These are phyloP conservation scores for Drosophila erecta DNA, from an alignment of 1,140 invertebrate species.

Conservation along the genomic window DNA sequence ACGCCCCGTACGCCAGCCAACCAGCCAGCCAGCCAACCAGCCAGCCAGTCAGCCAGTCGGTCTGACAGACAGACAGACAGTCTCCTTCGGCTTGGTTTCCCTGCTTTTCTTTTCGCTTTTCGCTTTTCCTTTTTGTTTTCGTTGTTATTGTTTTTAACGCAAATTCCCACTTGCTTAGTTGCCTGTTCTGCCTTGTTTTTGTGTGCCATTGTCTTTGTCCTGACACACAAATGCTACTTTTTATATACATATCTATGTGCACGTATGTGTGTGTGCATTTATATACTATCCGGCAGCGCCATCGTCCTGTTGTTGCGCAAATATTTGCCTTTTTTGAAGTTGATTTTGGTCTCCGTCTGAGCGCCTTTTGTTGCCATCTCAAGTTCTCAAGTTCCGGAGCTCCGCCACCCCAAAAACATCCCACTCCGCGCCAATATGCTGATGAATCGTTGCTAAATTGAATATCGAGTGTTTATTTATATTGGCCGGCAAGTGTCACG, in stretches of 20 bases:
- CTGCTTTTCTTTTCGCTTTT: conserved; percentile 20
- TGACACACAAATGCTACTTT: conserved; percentile 36
- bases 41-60: conserved; percentile 37
- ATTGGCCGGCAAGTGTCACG: conserved; percentile 60
- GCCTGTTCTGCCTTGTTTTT: conserved; percentile 53
- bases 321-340: conserved; percentile 82
- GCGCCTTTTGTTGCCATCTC: conserved; percentile 76
- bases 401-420: background rate
- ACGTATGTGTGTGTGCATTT: too few species aligned
- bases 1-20: conserved; percentile 61
- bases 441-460: conserved; percentile 76
- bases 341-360: conserved; percentile 74
- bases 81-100: conserved; percentile 20
- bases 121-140: conserved; percentile 47
- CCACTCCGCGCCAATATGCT: conserved; percentile 50
- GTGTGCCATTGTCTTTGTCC: conserved; percentile 62
- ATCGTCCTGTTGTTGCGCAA: conserved; percentile 65
- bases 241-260: background rate
- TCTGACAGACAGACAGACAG: conserved; percentile 49
- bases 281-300: conserved; percentile 2
- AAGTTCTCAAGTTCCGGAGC: conserved; percentile 24
- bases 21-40: conserved; percentile 45
- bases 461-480: conserved; percentile 80
- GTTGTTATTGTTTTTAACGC: conserved; percentile 78
- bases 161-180: conserved; percentile 81